phyloP scores from a whole-genome alignment of 1,140 invertebrate genomes.

The Catajapyx aquilonaris region DNA sequence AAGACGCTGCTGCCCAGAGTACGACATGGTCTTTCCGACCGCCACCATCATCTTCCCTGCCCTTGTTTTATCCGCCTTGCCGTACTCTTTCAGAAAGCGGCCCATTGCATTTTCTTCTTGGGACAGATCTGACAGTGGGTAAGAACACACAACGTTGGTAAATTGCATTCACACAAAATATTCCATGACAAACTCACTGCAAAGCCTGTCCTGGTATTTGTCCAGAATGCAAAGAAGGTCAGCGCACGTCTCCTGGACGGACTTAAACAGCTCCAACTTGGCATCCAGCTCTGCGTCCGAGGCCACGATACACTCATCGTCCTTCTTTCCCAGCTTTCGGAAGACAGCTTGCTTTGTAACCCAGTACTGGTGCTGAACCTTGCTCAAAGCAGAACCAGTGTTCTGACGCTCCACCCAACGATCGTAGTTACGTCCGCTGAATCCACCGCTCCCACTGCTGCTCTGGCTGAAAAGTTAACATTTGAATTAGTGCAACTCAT shows the following conservation, averaged over 20 bases:
- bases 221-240: conserved; percentile 79
- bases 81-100: conserved; percentile 81
- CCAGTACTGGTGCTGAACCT: conserved; percentile 95
- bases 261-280: conserved; percentile 89
- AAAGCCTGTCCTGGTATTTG: conserved; percentile 80
- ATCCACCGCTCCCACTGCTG: conserved; percentile 1
- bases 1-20: conserved; percentile 84
- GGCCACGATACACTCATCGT: conserved; percentile 89
- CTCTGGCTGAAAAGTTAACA: neutral
- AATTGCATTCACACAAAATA: too few species aligned
- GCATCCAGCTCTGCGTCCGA: conserved; percentile 93
- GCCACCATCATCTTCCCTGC: conserved; percentile 85
- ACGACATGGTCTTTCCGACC: conserved; percentile 82
- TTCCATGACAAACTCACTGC: too few species aligned
- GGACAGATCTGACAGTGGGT: conserved; percentile 39
- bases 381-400: conserved; percentile 34
- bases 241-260: conserved; percentile 77
- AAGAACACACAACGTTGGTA: neutral
- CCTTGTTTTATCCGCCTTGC: conserved; percentile 69
- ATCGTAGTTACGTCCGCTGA: conserved; percentile 18
- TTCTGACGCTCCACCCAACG: conserved; percentile 23
- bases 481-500: too few species aligned
- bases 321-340: conserved; percentile 86
- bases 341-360: conserved; percentile 90
- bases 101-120: conserved; percentile 92